These are phyloP conservation scores for Rhyacophila brunnea DNA, from an alignment of 1,140 invertebrate genomes.

Conservation along the genomic window DNA sequence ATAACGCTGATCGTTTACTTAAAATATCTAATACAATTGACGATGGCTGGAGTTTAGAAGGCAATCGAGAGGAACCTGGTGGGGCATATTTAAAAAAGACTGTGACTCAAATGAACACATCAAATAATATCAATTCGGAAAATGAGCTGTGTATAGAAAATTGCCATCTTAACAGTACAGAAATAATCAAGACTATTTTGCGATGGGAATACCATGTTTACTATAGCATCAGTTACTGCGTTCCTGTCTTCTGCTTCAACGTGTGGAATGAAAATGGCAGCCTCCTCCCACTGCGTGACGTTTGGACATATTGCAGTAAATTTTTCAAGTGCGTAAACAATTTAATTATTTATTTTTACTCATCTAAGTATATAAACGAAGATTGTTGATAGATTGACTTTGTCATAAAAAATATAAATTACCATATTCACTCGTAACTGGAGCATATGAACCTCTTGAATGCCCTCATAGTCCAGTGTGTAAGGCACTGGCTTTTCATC, in stretches of 20 bases:
- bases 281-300: constrained; percentile 12
- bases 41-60: constrained; percentile 24
- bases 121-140: neutral
- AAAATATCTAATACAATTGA: constrained; percentile 13
- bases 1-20: constrained; percentile 8
- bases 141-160: neutral
- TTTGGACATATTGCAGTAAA: constrained; percentile 27
- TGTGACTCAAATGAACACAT: constrained; percentile 4
- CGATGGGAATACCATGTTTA: constrained; percentile 31
- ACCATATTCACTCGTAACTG: no score
- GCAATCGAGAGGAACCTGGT: constrained; percentile 4
- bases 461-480: no score
- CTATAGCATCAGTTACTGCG: constrained; percentile 27
- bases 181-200: neutral
- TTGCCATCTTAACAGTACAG: neutral
- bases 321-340: constrained; percentile 6
- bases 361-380: no score
- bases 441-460: no score
- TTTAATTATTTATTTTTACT: no score
- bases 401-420: no score
- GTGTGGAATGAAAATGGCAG: constrained; percentile 27
- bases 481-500: no score
- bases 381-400: no score
- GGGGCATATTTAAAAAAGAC: constrained; percentile 20
- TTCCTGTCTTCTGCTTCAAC: constrained; percentile 32